Base-by-base conservation (phyloP, 2,888 invertebrate genomes). In the Nomada fabriciana region DNA sequence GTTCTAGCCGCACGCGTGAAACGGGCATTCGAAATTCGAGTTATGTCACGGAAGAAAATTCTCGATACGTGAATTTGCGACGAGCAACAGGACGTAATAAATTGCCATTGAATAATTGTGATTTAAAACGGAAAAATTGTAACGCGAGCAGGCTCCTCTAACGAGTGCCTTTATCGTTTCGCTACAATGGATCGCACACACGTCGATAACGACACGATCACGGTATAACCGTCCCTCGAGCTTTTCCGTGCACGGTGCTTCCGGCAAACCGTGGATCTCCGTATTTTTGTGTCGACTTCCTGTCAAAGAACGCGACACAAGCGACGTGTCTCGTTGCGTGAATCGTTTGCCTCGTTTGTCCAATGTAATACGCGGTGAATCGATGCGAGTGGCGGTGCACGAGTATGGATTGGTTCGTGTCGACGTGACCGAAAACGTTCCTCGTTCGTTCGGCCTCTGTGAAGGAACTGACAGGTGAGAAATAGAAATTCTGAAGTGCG, bases 301-400 rank as follows among this genome's bases (percentile, higher is more conserved):
- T 43, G 69, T 61, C 15, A n/a, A 47, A 69, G 43, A 36, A 42
- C 25, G 60, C 23, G 29, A 23, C 61, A n/a, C 43, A 0, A 11
- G 0, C 29, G 13, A 20, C 36, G 52, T 65, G 70, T 59, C 60
- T 47, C 47, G 69, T 29, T 60, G 53, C 76, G 65, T 55, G 60
- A 55, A 80, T 76, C 71, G 76, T 70, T 69, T 36, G 55, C 53
- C 42, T 60, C 50, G 69, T 70, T 43, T 43, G 72, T 50, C 15
- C 50, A 57, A 63, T 55, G 61, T 63, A 61, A 50, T 20, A 18
- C 59, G 18, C 36, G 78, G 60, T 42, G 69, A 74, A 74, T 81
- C 79, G 82, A 79, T 76, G 60, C 60, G 74, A 61, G 50, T 69
- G n/a, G 68, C 72, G 76, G 76, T 47, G 76, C 71, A 52, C 69